These are phyloP conservation scores for Parascotia fuliginaria DNA, from an alignment of 2,888 invertebrate genomes.

Conservation along the genomic window DNA sequence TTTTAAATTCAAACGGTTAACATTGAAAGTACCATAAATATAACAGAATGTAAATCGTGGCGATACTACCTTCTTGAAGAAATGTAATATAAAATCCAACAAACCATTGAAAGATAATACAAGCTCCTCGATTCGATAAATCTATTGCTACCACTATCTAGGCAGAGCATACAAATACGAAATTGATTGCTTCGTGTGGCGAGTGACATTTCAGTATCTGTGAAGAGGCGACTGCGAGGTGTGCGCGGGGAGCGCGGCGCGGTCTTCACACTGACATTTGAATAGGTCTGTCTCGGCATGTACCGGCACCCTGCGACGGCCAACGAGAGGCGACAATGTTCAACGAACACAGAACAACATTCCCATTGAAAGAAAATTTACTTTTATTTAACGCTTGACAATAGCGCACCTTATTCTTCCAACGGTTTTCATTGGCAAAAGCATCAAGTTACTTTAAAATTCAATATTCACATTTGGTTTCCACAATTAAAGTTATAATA, in stretches of 20 bases:
- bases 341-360: constrained; percentile 75
- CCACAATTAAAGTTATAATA: constrained; percentile 14
- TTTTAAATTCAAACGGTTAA: not conserved
- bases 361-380: constrained; percentile 81
- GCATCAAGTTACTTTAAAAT: constrained; percentile 11
- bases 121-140: constrained; percentile 69
- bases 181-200: constrained; percentile 85
- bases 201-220: constrained; percentile 82
- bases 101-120: constrained; percentile 53
- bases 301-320: constrained; percentile 81
- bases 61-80: constrained; percentile 9
- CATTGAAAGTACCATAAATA: not conserved
- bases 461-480: not conserved
- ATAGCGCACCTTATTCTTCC: constrained; percentile 70
- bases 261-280: constrained; percentile 81
- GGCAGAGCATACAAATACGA: constrained; percentile 82
- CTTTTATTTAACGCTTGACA: constrained; percentile 72
- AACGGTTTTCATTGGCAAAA: constrained; percentile 46
- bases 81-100: constrained; percentile 18
- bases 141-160: constrained; percentile 75
- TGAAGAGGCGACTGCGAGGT: constrained; percentile 53
- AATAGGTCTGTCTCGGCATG: constrained; percentile 83
- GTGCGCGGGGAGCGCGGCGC: constrained; percentile 49
- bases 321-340: constrained; percentile 83
- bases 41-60: not conserved